phyloP scores from a whole-genome alignment of 35 echinoderm and acorn worm species.

The Lytechinus variegatus region DNA sequence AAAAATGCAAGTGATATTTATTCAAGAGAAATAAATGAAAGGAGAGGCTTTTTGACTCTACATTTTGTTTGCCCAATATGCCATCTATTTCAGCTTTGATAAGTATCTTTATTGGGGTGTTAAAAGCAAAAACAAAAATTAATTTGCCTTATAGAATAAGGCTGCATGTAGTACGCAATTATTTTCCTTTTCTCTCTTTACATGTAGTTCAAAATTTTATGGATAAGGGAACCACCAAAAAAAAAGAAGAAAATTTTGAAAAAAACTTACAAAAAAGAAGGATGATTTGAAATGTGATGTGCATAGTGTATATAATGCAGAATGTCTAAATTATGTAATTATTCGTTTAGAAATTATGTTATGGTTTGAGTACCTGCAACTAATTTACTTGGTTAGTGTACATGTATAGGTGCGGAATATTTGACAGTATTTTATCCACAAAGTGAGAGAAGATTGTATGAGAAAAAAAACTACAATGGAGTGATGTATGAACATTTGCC shows the following conservation, averaged over 20 bases:
- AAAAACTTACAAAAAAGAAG: neutral
- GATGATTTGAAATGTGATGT: constrained; percentile 25
- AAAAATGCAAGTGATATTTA: no score
- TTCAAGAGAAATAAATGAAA: no score
- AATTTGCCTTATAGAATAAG: neutral
- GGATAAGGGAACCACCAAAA: neutral
- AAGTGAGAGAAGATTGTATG: neutral
- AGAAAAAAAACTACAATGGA: neutral
- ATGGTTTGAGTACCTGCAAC: neutral
- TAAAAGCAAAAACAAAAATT: neutral
- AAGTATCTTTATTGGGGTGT: neutral
- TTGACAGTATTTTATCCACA: constrained; percentile 33
- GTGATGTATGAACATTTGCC: constrained; percentile 25
- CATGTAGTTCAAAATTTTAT: neutral
- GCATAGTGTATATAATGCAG: constrained; percentile 29
- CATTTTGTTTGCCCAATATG: neutral
- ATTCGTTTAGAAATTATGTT: constrained; percentile 18
- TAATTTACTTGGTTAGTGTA: neutral
- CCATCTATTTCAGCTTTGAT: neutral
- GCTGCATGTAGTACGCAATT: no score
- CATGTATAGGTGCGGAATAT: neutral
- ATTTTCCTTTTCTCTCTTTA: no score
- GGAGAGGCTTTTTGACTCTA: no score
- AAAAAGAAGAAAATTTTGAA: neutral
- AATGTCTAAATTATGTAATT: constrained; percentile 48